phyloP scores from a whole-genome alignment of 2,888 invertebrate species.

The Dorcus parallelipipedus region DNA sequence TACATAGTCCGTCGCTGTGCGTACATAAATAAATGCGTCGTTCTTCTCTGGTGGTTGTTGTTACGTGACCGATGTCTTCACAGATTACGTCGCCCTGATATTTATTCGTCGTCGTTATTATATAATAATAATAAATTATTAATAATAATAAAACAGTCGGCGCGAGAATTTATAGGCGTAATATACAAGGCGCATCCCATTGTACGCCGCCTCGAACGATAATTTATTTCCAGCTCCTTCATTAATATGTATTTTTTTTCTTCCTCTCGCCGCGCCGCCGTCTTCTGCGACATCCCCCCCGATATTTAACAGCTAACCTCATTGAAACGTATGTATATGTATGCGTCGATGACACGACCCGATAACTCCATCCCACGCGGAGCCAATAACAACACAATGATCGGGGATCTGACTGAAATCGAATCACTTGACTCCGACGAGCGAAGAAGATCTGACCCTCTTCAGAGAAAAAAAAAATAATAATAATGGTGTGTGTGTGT shows the following conservation, averaged over 20 bases:
- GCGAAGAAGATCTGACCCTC: background rate
- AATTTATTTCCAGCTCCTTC: conserved; percentile 11
- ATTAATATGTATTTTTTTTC: conserved; percentile 1
- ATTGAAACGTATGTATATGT: conserved; percentile 28
- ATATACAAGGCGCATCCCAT: conserved; percentile 5
- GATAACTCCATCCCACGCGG: conserved; percentile 12
- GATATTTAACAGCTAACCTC: conserved; percentile 15
- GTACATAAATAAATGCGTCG: too few species aligned
- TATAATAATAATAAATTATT: too few species aligned
- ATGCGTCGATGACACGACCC: conserved; percentile 25
- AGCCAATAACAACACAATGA: conserved; percentile 5
- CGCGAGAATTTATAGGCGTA: too few species aligned
- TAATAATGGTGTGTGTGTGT: too few species aligned
- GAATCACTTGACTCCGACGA: conserved; percentile 14
- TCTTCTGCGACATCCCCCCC: background rate
- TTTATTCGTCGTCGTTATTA: too few species aligned
- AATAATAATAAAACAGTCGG: too few species aligned
- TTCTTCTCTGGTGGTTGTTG: too few species aligned
- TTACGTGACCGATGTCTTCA: too few species aligned
- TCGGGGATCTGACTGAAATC: conserved; percentile 4
- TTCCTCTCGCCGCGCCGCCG: too few species aligned
- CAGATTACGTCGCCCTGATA: too few species aligned
- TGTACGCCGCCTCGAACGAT: background rate
- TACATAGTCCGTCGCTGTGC: too few species aligned
- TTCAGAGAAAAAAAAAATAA: background rate